These are phyloP conservation scores for Drosophila pegasa DNA, from an alignment of 2,888 invertebrate species.

Conservation along the genomic window DNA sequence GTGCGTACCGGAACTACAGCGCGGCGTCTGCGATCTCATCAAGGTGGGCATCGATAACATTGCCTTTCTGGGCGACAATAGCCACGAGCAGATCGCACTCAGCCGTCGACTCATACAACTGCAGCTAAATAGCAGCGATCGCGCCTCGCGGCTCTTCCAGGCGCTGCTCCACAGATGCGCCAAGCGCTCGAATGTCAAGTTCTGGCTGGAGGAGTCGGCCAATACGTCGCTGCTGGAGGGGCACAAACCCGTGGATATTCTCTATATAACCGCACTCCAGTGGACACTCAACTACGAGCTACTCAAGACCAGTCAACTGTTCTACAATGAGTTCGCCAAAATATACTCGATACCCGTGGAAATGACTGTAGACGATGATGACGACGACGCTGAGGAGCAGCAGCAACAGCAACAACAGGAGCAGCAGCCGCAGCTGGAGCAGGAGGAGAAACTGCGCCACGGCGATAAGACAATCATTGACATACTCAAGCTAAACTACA, in stretches of 20 bases:
- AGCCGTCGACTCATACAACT: constrained; percentile 80
- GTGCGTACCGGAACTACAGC: constrained; percentile 78
- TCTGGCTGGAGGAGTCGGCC: constrained; percentile 65
- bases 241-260: constrained; percentile 75
- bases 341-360: constrained; percentile 78
- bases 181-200: constrained; percentile 37
- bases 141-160: constrained; percentile 76
- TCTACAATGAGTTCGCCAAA: constrained; percentile 81
- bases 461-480: constrained; percentile 81
- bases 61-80: constrained; percentile 81
- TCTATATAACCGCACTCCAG: constrained; percentile 81
- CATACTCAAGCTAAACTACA: constrained; percentile 80
- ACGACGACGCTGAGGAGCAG: constrained; percentile 15
- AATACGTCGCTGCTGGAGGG: constrained; percentile 36
- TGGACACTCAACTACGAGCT: constrained; percentile 84
- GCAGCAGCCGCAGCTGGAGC: constrained; percentile 13
- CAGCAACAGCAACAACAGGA: constrained; percentile 13
- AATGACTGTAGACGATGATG: constrained; percentile 53
- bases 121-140: constrained; percentile 79
- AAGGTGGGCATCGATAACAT: constrained; percentile 84
- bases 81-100: constrained; percentile 74
- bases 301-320: constrained; percentile 80
- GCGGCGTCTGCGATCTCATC: constrained; percentile 83
- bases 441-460: constrained; percentile 58
- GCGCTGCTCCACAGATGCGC: constrained; percentile 60